Conservation (phyloP, 2,113 vertebrate species). For the Oostethus manadensis region DNA sequence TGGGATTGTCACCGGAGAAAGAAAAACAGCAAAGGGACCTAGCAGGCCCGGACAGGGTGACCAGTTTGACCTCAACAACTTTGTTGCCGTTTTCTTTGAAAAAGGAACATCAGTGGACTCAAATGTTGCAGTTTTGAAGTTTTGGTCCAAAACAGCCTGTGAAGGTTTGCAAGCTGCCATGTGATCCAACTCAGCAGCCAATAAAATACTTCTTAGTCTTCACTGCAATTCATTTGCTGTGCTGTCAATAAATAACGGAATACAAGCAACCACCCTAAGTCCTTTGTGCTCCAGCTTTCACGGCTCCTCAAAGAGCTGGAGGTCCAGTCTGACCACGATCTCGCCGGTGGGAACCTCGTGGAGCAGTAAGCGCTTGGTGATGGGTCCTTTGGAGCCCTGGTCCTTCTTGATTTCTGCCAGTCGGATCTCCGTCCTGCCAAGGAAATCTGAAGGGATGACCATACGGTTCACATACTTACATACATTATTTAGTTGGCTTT, state of each 20-base stretch:
- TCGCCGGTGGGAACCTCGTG: conserved; percentile 98
- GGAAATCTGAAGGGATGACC: conserved; percentile 83
- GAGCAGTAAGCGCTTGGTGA: conserved; percentile 93
- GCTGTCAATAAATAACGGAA: not conserved
- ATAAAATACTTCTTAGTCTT: not conserved
- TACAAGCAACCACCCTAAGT: not conserved
- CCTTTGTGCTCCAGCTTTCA: conserved; percentile 48
- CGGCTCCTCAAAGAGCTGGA: conserved; percentile 93
- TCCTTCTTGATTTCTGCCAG: conserved; percentile 98
- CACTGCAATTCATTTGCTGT: not conserved
- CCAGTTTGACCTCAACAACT: not conserved
- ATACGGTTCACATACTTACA: no score
- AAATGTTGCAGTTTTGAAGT: not conserved
- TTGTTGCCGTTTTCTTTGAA: not conserved
- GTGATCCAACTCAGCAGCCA: not conserved
- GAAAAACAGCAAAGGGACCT: not conserved
- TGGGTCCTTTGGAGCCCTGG: conserved; percentile 96
- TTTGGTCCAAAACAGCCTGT: no score
- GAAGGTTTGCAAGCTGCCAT: not conserved
- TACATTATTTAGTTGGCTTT: no score
- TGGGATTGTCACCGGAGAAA: conserved; percentile 53
- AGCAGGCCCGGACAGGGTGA: not conserved
- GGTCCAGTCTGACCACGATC: conserved; percentile 93
- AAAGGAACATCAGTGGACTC: not conserved
- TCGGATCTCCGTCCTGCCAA: conserved; percentile 97